Conservation (phyloP, 1,140 invertebrate species). For the Drosophila erecta region DNA sequence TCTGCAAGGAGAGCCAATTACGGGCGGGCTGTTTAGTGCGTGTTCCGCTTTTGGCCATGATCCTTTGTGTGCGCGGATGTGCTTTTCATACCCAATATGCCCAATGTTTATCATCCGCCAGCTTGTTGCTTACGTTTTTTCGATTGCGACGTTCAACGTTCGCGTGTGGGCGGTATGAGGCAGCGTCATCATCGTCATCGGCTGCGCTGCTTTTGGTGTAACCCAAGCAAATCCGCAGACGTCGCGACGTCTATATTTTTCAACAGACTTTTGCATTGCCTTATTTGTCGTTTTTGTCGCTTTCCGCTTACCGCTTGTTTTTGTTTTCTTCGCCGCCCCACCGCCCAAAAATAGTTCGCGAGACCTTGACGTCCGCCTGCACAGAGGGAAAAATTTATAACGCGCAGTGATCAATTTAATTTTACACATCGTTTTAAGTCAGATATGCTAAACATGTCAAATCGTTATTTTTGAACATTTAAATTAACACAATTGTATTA, state of each 20-base stretch:
- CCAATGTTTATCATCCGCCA: constrained; percentile 33
- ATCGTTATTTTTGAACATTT: neutral
- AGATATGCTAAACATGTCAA: constrained; percentile 4
- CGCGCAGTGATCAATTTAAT: neutral
- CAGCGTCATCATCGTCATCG: constrained; percentile 42
- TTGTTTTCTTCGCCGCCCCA: constrained; percentile 43
- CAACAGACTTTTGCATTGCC: constrained; percentile 80
- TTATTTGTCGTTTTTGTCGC: constrained; percentile 76
- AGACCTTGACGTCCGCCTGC: constrained; percentile 54
- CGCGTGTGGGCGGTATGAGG: constrained; percentile 64
- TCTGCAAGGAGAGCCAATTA: constrained; percentile 17
- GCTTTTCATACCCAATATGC: constrained; percentile 20
- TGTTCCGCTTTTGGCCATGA: constrained; percentile 61
- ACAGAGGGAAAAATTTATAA: constrained; percentile 8
- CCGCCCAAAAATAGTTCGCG: constrained; percentile 72
- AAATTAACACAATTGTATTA: neutral
- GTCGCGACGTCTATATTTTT: constrained; percentile 71
- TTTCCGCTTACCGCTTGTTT: constrained; percentile 28
- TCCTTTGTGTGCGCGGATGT: constrained; percentile 57
- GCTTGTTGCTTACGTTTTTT: constrained; percentile 31
- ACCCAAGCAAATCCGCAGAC: constrained; percentile 79
- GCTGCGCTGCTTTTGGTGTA: constrained; percentile 61
- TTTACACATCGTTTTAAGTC: neutral
- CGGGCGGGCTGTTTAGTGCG: constrained; percentile 53
- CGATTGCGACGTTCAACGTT: constrained; percentile 4